Conservation (phyloP, 2,113 vertebrate species). For the Nycticebus coucang region DNA sequence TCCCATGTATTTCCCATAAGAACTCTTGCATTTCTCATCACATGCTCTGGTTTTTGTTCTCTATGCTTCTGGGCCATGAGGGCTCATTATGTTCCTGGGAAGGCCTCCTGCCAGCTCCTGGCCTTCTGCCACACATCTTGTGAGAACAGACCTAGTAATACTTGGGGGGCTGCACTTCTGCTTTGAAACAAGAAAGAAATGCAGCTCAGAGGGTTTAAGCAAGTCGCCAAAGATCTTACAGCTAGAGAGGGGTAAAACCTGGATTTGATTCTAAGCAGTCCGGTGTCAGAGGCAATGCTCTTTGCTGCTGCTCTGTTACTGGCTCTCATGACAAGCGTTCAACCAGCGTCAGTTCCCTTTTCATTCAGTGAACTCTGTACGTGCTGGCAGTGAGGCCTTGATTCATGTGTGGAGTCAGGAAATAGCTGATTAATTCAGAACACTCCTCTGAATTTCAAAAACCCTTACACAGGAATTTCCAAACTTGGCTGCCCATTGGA, state of each 20-base stretch:
- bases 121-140: background rate
- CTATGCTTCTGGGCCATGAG: background rate
- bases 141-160: background rate
- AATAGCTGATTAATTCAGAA: background rate
- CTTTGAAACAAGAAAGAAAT: background rate
- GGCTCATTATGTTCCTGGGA: background rate
- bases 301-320: background rate
- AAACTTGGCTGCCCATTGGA: background rate
- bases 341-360: background rate
- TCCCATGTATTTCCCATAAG: background rate
- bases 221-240: background rate
- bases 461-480: background rate
- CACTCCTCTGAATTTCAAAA: background rate
- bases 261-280: background rate
- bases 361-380: background rate
- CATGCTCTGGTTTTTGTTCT: background rate
- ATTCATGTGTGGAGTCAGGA: background rate
- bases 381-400: background rate
- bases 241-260: background rate
- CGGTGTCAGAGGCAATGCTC: background rate
- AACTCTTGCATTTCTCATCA: background rate
- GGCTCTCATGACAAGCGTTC: background rate
- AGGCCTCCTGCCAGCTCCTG: background rate
- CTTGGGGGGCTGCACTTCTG: background rate
- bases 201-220: background rate